phyloP scores from a whole-genome alignment of 2,797 vertebrate genomes.

The Danio jaintianensis region DNA sequence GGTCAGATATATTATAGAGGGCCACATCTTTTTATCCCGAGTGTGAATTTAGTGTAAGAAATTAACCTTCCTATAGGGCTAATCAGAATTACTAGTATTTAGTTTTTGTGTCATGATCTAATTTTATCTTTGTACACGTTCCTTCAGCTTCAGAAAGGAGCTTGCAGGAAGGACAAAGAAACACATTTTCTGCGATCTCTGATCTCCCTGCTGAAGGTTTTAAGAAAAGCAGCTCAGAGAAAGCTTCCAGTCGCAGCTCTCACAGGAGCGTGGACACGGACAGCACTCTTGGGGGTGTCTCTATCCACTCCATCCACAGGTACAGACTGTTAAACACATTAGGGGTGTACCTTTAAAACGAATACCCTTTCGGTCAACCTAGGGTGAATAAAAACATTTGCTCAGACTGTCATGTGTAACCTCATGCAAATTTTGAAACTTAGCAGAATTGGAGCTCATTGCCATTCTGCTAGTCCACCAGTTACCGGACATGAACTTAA shows the following conservation, averaged over 20 bases:
- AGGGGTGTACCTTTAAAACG: too few species aligned
- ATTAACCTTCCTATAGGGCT: not conserved
- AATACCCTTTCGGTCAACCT: too few species aligned
- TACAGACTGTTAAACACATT: constrained; percentile 63
- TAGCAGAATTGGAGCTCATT: not conserved
- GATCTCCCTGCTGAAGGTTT: constrained; percentile 78
- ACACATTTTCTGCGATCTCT: constrained; percentile 72
- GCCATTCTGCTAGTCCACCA: not conserved
- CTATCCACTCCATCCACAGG: constrained; percentile 83
- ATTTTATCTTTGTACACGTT: not conserved
- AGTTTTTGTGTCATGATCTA: not conserved
- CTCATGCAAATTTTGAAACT: not conserved
- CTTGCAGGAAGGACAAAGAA: constrained; percentile 80
- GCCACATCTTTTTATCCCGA: constrained; percentile 12
- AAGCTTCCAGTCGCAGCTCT: constrained; percentile 73
- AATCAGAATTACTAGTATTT: not conserved
- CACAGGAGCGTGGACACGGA: constrained; percentile 75
- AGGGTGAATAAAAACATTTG: too few species aligned
- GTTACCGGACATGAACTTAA: not conserved
- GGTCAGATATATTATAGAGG: constrained; percentile 62
- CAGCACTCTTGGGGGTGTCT: constrained; percentile 78
- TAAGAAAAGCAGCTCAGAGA: constrained; percentile 74
- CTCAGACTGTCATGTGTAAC: too few species aligned
- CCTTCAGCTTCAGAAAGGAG: constrained; percentile 75
- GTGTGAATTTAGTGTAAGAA: not conserved